These are phyloP conservation scores for Stigmatopora argus DNA, from an alignment of 2,113 vertebrate genomes.

Conservation along the genomic window DNA sequence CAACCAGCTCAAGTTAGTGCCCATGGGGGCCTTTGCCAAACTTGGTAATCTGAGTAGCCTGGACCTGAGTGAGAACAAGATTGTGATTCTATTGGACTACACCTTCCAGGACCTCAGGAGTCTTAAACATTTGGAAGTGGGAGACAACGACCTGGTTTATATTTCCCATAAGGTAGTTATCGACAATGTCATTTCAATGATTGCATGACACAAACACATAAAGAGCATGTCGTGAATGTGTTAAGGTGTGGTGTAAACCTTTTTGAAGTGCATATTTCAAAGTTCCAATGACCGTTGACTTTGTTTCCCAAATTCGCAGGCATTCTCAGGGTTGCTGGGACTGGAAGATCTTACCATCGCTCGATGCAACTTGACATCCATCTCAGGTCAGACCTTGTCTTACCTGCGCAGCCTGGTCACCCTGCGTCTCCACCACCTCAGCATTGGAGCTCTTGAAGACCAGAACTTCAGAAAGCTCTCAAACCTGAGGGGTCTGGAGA, in stretches of 20 bases:
- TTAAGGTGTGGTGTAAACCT: neutral
- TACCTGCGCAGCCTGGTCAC: slow-evolving; percentile 85
- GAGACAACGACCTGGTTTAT: slow-evolving; percentile 95
- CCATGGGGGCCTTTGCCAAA: slow-evolving; percentile 85
- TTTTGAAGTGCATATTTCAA: too few species aligned
- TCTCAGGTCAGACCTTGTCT: slow-evolving; percentile 86
- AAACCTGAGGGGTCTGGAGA: slow-evolving; percentile 83
- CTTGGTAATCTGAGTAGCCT: slow-evolving; percentile 87
- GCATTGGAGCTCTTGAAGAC: slow-evolving; percentile 83
- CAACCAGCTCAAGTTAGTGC: slow-evolving; percentile 91
- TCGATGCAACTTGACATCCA: slow-evolving; percentile 89
- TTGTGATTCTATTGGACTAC: slow-evolving; percentile 93
- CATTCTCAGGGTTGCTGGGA: slow-evolving; percentile 84
- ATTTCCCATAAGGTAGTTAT: slow-evolving; percentile 80
- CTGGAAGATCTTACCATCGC: slow-evolving; percentile 88
- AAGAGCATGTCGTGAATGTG: neutral
- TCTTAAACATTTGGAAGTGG: slow-evolving; percentile 85
- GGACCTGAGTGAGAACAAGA: slow-evolving; percentile 94
- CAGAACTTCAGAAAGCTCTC: slow-evolving; percentile 87
- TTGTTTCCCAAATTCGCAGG: slow-evolving; percentile 44
- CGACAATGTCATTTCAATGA: neutral
- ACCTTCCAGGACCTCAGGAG: slow-evolving; percentile 87
- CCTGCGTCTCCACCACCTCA: slow-evolving; percentile 85
- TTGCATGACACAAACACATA: neutral
- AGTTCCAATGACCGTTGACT: neutral